Evolutionary conservation across 2,113 vertebrate genomes (phyloP), one percentile per base, ranked within the genome.

Genomic region (Callaeas wilsoni): DNA sequence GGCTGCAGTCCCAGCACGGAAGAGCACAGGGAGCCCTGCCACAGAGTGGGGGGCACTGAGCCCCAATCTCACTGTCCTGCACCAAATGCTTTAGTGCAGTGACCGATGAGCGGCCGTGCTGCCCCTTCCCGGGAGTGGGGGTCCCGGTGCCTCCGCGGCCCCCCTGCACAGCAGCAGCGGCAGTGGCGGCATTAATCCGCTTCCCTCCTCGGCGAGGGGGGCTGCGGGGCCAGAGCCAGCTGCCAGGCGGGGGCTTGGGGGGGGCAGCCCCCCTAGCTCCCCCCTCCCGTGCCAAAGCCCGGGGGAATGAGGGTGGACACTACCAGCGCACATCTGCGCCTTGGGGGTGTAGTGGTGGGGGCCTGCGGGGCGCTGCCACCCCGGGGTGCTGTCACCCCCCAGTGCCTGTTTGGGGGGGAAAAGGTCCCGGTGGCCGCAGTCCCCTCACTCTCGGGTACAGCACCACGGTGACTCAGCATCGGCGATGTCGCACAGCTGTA

Each of bases 181-280:
- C 87, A 57, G 93, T 49, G 27, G 90, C 41, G 3, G 25, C 29
- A 6, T 64, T 96, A 96, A 96, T 96, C 95, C 69, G 53, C 94
- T 79, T 86, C 73, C 46, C 59, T 62, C 16, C 33, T 3, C 7
- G 63, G 76, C 1, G 3, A 56, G 73, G 80, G 80, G 79, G 69
- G 81, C 33, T 46, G 70, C 17, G 17, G 84, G 83, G 67, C 47
- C 50, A 12, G 57, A 47, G 13, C 69, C 94, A 77, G 90, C 83
- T 84, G 92, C 83, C 44, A 35, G 73, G 17, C 1, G 50, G 84
- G 87, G 74, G 68, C 47, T 10, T 8, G 25, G 15, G 50, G 50
- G 62, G 50, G 10, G 16, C 7, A 35, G 26, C 65, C 32, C 60
- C 63, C 50, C 3, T 4, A 13, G 6, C 4, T 20, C 46, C 46